Evolutionary conservation across 1,140 invertebrate species (phyloP), one percentile per base, ranked within the genome.

Genomic region (Drosophila chauvacae): DNA sequence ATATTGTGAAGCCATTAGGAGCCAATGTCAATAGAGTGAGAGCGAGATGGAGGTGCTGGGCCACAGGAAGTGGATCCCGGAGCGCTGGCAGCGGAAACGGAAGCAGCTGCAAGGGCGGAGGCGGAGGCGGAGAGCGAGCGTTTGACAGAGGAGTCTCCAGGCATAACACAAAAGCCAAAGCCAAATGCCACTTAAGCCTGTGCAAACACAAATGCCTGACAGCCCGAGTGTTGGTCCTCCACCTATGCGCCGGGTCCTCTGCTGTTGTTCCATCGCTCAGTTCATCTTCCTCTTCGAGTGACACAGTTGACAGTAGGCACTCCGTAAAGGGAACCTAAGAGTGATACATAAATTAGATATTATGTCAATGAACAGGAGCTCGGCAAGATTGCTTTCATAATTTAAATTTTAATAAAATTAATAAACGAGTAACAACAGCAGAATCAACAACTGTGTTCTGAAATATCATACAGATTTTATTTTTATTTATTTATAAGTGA

Each of bases 1-100:
- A 81, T 81, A 90, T 90, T 90, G 78, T 90, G 85, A 90, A 79
- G 81, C 85, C 85, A 88, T 88, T 88, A 90, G 76, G 71, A 76
- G 80, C 64, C 80, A 75, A 75, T 73, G 85, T 72, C 78, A 79
- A 90, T 79, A 70, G 62, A 47, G 10, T 10, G 10, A 7, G 30
- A 3, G 33, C 16, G 20, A 20, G 10, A 3, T 26, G 20, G 66
- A 50, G 68, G 68, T 51, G 64, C 47, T 41, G 64, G 42, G 30
- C 51, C 26, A 50, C 44, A 55, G 68, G 66, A 72, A 72, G 53
- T 50, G 53, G 28, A 18, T 18, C n/a, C 23, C 26, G 47, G 20
- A 30, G 47, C 37, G 59, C 30, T 28, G 35, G 26, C n/a, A 53
- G 35, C 77, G 80, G 81, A 84, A 90, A 59, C 77, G 73, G 77